Evolutionary conservation across 2,113 vertebrate genomes (phyloP).

Genomic region (Syngnathoides biaculeatus): DNA sequence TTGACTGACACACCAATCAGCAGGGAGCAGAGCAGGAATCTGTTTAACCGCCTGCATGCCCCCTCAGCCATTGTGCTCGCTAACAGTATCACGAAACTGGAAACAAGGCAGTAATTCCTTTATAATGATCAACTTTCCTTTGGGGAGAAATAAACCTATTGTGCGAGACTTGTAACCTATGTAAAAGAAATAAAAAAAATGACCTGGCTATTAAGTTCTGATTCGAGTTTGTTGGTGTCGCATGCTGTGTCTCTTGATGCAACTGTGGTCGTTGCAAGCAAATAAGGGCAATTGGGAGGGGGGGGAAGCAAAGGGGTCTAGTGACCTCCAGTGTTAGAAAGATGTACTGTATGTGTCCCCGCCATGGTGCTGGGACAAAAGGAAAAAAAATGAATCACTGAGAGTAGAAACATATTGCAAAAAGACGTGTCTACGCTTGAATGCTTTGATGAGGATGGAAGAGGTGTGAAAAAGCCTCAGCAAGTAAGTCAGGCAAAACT

Average conservation of each 20-base stretch:
- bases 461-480: not conserved
- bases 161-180: constrained; percentile 4
- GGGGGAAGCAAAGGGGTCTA: constrained; percentile 52
- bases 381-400: not conserved
- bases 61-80: constrained; percentile 12
- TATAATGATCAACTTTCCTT: not conserved
- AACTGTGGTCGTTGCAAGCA: constrained; percentile 27
- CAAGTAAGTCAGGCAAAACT: not conserved
- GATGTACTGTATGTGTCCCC: constrained; percentile 14
- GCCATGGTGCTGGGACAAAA: constrained; percentile 4
- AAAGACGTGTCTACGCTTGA: not conserved
- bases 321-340: constrained; percentile 61
- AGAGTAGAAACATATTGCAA: not conserved
- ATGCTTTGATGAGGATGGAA: not conserved
- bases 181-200: constrained; percentile 32
- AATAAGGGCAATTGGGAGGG: constrained; percentile 54
- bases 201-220: constrained; percentile 28
- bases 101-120: not conserved
- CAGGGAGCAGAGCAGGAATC: constrained; percentile 31
- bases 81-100: constrained; percentile 13
- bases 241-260: constrained; percentile 30
- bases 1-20: constrained; percentile 54
- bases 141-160: not conserved
- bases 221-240: constrained; percentile 20
- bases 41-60: constrained; percentile 2